Percentiles rank a stretch among this genome's conserved stretches.
Evolutionary conservation across 2,113 vertebrate species (phyloP).

Genomic region (Ploceus nigricollis): DNA sequence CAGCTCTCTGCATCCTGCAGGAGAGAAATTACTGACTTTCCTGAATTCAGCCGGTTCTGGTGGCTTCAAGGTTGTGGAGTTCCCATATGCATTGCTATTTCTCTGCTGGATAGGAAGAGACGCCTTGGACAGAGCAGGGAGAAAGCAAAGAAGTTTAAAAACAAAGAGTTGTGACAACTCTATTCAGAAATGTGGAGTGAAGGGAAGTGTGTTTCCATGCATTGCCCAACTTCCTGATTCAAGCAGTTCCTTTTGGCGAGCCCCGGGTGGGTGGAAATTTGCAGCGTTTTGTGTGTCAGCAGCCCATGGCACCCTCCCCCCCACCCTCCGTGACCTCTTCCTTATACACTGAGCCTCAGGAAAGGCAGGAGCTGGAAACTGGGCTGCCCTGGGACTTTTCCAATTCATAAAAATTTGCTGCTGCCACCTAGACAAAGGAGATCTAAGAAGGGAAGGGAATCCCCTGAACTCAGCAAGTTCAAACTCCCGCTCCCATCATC

Average conservation of each 20-base stretch:
- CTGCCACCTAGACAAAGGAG: not conserved
- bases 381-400: constrained; percentile 46
- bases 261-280: not conserved
- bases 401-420: not conserved
- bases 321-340: constrained; percentile 37
- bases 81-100: not conserved
- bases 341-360: not conserved
- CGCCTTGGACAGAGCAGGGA: not conserved
- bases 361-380: not conserved
- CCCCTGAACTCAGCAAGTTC: constrained; percentile 24
- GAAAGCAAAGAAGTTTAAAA: not conserved
- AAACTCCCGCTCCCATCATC: not conserved
- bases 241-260: constrained; percentile 40
- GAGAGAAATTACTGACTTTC: not conserved
- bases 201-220: not conserved
- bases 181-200: not conserved
- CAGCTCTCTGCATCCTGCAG: not conserved
- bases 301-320: not conserved
- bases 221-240: constrained; percentile 33
- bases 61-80: not conserved
- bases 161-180: not conserved
- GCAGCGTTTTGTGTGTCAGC: constrained; percentile 2
- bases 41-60: not conserved
- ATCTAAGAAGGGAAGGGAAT: constrained; percentile 38
- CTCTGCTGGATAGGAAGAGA: not conserved